Base-by-base conservation (phyloP, 2,797 vertebrate species). In the Microctenopoma lineatum region DNA sequence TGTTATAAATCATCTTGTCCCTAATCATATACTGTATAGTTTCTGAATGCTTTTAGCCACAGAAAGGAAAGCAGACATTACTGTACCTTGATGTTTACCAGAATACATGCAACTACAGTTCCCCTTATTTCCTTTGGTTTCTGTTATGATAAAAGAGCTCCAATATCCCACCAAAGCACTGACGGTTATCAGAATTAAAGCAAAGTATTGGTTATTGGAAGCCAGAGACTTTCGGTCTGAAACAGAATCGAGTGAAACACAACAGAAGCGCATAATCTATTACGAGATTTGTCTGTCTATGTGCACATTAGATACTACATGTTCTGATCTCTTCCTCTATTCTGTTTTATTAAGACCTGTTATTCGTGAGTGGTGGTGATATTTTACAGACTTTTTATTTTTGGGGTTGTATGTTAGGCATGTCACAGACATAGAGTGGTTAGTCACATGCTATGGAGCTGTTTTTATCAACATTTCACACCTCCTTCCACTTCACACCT, bases 61-160 rank as follows among this genome's bases (percentile, higher is more conserved):
- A 58, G 27, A 56, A 26, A 52, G 15, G 52, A 59, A 12, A 72
- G 15, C 46, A 44, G 55, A 41, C 54, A 42, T 74, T 44, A 70
- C 73, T 54, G 26, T 39, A 48, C 6, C 7, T 65, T 61, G 16
- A 27, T 56, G 51, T 66, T 91, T 90, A 87, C 86, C 77, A 89
- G 86, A 90, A 89, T 16, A 56, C 45, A 52, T 50, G 45, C 18
- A 7, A 18, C 27, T 10, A 56, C 32, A 27, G 75, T 77, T 74
- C 72, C 79, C 69, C 42, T 26, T 47, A 14, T 46, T 72, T 52
- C 9, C 41, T 47, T 44, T 26, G 14, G 80, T 84, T 86, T 89
- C 66, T 59, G 66, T 72, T 57, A 34, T 54, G 44, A 52, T 8
- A 34, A 4, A 32, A 25, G 7, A 60, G 26, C 36, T 51, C 25